A percentile compares a stretch with the other conserved stretches of the same genome.
These are phyloP conservation scores for Chamaetylas fuelleborni DNA, from an alignment of 2,113 vertebrate species.

Conservation along the genomic window DNA sequence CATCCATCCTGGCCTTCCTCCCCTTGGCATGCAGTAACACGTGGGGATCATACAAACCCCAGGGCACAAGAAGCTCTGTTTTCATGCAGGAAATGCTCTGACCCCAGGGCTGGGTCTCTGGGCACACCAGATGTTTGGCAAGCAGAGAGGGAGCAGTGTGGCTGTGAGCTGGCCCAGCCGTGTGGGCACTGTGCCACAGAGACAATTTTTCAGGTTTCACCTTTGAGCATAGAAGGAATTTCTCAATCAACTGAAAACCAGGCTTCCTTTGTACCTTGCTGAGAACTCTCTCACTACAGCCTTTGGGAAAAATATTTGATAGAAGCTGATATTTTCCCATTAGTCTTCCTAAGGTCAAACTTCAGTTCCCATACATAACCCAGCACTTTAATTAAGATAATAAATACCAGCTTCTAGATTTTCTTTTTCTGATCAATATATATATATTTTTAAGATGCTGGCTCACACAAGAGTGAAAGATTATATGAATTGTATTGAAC, in stretches of 20 bases:
- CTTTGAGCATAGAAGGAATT: not conserved
- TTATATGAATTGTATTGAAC: not conserved
- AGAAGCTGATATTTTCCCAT: not conserved
- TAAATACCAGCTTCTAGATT: not conserved
- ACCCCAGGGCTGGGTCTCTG: fast-evolving
- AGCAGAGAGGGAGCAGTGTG: fast-evolving
- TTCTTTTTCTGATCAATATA: not conserved
- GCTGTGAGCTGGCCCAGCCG: not conserved
- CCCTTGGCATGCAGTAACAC: fast-evolving
- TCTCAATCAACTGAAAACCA: not conserved
- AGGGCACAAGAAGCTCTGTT: not conserved
- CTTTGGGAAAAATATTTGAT: not conserved
- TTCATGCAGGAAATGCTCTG: not conserved
- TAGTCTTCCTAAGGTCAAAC: not conserved
- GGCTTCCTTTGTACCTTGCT: not conserved
- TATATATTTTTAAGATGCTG: not conserved
- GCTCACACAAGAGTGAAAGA: not conserved
- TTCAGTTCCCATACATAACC: not conserved
- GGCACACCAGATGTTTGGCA: not conserved
- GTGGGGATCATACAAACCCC: fast-evolving
- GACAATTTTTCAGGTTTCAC: not conserved
- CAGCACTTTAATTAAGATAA: not conserved
- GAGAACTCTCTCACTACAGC: not conserved
- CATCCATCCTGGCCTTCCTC: not conserved
- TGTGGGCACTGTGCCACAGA: fast-evolving